Evolutionary conservation across 2,113 vertebrate species (phyloP).

Genomic region (Bombycilla garrulus): DNA sequence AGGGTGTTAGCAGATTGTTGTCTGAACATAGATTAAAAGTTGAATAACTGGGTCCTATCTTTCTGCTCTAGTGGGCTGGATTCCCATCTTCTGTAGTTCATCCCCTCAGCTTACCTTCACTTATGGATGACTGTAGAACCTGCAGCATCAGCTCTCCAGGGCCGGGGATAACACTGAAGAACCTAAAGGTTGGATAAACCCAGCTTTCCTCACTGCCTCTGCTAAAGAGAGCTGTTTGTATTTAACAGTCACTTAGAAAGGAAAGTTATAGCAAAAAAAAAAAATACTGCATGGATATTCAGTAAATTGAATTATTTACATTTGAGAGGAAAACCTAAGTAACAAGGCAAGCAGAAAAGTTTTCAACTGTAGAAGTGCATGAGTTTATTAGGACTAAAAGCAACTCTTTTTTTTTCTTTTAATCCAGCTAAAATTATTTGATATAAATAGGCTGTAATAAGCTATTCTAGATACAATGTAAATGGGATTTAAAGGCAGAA

Average conservation of each 20-base stretch:
- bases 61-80: background rate
- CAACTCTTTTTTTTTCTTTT: background rate
- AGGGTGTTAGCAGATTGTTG: background rate
- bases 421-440: constrained; percentile 51
- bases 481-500: constrained; percentile 27
- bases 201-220: background rate
- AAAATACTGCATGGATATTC: background rate
- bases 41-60: background rate
- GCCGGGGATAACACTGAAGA: background rate
- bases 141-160: background rate
- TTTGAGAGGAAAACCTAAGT: background rate
- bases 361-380: constrained; percentile 59
- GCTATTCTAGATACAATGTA: constrained; percentile 26
- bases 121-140: background rate
- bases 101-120: background rate
- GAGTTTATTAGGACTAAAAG: constrained; percentile 57
- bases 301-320: background rate
- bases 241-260: background rate
- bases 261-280: background rate
- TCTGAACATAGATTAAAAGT: background rate
- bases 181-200: background rate
- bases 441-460: constrained; percentile 54
- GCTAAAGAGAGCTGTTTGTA: background rate
- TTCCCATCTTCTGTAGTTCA: background rate
- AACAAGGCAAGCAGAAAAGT: background rate